These are phyloP conservation scores for Heloderma charlesbogerti DNA, from an alignment of 2,113 vertebrate genomes.

Conservation along the genomic window DNA sequence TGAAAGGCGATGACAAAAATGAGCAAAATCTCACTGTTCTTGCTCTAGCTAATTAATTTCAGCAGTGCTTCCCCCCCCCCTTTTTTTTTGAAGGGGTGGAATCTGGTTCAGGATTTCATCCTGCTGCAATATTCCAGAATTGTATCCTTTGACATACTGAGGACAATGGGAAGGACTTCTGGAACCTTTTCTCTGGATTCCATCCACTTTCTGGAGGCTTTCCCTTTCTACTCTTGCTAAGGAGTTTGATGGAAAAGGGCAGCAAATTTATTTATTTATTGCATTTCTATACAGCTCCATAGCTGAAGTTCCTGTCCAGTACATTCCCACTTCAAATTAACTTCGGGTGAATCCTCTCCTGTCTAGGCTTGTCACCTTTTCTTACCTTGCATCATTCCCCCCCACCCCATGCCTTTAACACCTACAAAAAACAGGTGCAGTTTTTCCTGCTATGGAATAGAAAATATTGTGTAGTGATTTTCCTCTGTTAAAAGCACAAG, in stretches of 20 bases:
- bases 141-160: background rate
- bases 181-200: background rate
- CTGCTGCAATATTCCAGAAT: background rate
- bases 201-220: background rate
- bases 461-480: background rate
- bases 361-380: background rate
- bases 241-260: background rate
- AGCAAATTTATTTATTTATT: too few relatives aligned
- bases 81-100: background rate
- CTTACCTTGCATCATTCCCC: too few relatives aligned
- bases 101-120: background rate
- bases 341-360: background rate
- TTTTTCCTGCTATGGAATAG: background rate
- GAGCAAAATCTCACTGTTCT: background rate
- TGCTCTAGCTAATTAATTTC: background rate
- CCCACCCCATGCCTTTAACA: background rate
- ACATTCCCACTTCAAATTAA: background rate
- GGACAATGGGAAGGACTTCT: background rate
- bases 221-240: background rate
- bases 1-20: background rate
- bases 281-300: too few relatives aligned
- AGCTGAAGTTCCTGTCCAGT: background rate
- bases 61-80: too few relatives aligned
- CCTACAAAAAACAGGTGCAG: background rate
- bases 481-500: background rate